phyloP scores from a whole-genome alignment of 2,888 invertebrate species.

The Phengaris arion region DNA sequence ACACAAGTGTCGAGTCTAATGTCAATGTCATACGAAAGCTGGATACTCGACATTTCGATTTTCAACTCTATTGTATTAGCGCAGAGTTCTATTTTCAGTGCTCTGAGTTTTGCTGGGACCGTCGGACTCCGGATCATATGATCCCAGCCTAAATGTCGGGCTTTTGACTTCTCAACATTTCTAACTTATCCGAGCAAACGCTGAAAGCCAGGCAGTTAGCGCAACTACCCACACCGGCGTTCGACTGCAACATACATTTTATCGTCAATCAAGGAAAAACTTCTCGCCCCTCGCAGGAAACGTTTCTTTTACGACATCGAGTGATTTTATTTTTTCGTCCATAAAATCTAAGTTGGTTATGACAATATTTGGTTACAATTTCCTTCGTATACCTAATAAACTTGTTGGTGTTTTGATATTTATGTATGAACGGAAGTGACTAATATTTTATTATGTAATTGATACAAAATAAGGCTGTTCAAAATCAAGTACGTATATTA shows the following conservation, averaged over 20 bases:
- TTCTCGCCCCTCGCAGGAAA: neutral
- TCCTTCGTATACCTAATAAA: neutral
- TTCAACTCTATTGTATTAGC: too few relatives aligned
- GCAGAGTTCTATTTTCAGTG: too few relatives aligned
- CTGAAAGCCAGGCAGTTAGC: neutral
- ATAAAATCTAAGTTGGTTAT: constrained; percentile 20
- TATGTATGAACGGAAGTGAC: neutral
- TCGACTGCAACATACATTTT: neutral
- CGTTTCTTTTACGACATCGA: constrained; percentile 21
- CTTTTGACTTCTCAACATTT: too few relatives aligned
- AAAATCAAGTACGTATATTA: too few relatives aligned
- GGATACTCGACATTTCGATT: too few relatives aligned
- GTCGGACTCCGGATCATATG: too few relatives aligned
- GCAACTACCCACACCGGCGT: neutral
- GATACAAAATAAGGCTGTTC: too few relatives aligned
- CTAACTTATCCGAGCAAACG: neutral
- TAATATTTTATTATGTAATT: too few relatives aligned
- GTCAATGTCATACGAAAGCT: too few relatives aligned
- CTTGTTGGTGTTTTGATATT: neutral
- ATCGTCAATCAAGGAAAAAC: constrained; percentile 21
- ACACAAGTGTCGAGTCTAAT: too few relatives aligned
- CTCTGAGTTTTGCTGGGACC: too few relatives aligned
- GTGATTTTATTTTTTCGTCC: constrained; percentile 23
- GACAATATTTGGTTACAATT: neutral
- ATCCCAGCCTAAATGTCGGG: too few relatives aligned